Evolutionary conservation across 2,113 vertebrate species (phyloP).

Genomic region (Periophthalmodon schlosseri): DNA sequence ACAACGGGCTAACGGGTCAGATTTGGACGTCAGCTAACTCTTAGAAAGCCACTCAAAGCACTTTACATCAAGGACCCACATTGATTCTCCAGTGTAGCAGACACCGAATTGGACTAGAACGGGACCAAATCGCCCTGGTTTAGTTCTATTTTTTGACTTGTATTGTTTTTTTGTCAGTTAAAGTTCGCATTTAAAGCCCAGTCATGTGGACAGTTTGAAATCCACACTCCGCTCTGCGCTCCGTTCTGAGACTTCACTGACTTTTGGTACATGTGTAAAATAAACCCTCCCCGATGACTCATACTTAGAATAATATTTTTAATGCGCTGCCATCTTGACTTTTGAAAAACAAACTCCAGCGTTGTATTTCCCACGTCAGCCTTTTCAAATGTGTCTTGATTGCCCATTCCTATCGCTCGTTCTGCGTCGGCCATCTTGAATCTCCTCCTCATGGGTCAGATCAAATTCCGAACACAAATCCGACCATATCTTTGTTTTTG

Average conservation of each 20-base stretch:
- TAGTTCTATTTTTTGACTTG: no score
- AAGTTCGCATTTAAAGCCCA: no score
- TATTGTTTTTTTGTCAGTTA: no score
- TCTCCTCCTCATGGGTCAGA: conserved; percentile 39
- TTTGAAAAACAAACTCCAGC: conserved; percentile 4
- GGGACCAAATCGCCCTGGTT: no score
- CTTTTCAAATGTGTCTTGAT: not conserved
- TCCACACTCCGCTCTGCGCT: not conserved
- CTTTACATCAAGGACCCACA: no score
- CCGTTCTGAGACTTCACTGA: not conserved
- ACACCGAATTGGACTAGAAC: no score
- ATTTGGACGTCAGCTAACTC: no score
- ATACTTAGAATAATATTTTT: not conserved
- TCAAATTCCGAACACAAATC: conserved; percentile 22
- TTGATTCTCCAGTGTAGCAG: no score
- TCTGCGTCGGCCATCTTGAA: conserved; percentile 18
- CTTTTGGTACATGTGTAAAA: not conserved
- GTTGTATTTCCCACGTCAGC: not conserved
- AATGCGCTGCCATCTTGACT: not conserved
- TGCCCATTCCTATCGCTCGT: conserved; percentile 3
- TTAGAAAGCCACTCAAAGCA: no score
- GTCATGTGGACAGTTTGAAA: not conserved
- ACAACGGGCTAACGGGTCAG: no score
- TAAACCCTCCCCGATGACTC: not conserved
- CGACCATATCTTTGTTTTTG: conserved; percentile 1